These are phyloP conservation scores for Hormaphis cornu DNA, from an alignment of 1,140 invertebrate genomes.

Conservation along the genomic window DNA sequence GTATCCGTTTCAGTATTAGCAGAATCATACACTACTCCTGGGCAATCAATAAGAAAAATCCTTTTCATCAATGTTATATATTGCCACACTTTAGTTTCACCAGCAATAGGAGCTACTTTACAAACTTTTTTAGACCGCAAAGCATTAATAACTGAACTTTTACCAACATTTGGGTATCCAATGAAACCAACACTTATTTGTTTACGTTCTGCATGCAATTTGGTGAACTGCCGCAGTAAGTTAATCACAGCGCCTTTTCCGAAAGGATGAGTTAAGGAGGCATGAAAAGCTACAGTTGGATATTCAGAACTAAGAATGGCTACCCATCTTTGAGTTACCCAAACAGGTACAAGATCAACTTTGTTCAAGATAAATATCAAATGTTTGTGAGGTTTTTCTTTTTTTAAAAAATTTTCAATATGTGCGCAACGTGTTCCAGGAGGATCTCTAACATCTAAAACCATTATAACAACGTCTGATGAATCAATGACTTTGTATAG, in stretches of 20 bases:
- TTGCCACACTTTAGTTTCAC: constrained; percentile 99
- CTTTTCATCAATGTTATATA: constrained; percentile 96
- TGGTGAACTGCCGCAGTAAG: constrained; percentile 90
- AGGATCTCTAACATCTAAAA: constrained; percentile 89
- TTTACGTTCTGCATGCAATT: constrained; percentile 89
- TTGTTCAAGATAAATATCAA: constrained; percentile 92
- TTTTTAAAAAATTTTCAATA: constrained; percentile 70
- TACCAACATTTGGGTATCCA: constrained; percentile 98
- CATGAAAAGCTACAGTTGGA: constrained; percentile 97
- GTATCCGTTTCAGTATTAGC: constrained; percentile 84
- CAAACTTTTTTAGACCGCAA: constrained; percentile 90
- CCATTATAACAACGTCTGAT: constrained; percentile 77
- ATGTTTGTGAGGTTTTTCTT: constrained; percentile 88
- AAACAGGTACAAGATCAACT: constrained; percentile 89
- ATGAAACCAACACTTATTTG: constrained; percentile 99
- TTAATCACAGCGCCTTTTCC: constrained; percentile 95
- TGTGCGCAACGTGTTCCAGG: constrained; percentile 88
- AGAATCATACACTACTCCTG: constrained; percentile 93
- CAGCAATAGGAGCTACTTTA: constrained; percentile 97
- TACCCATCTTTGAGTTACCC: constrained; percentile 96
- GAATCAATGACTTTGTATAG: constrained; percentile 99
- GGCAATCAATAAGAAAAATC: constrained; percentile 98
- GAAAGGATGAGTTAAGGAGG: constrained; percentile 95
- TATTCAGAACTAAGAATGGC: constrained; percentile 85
- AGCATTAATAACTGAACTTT: constrained; percentile 97